Evolutionary conservation across 2,113 vertebrate genomes (phyloP), one percentile per base, ranked within the genome.

Genomic region (Anser brachyrhynchus): DNA sequence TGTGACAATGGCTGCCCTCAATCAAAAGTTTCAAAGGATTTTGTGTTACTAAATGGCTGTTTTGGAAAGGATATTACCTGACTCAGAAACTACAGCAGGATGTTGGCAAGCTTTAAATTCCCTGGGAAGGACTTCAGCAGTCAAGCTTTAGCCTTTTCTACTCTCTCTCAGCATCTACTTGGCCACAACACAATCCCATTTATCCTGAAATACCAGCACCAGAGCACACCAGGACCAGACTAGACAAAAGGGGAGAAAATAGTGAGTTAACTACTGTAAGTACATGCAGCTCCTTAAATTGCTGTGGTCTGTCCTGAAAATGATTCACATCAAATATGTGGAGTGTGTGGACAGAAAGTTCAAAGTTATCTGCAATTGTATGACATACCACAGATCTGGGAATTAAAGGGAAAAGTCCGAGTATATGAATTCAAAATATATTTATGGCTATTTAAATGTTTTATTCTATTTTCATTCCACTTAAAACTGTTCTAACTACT

Each of bases 61-160:
- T 92, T 79, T 74, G 67, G 78, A 94, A 94, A 76, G 71, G 75
- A n/a, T 70, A 76, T 83, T 90, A 89, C 87, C 78, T 92, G 89
- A 84, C 66, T 87, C 39, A 65, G 66, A 97, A 92, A 73, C 76
- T 76, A 62, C 74, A 94, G 82, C 54, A 90, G 71, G 78, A 76
- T 84, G 23, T 55, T 95, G 87, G 89, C 91, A 93, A 82, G 70
- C 44, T 80, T 26, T 69, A 73, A 49, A 9, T 79, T 85, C 39
- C 54, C 70, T 78, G 80, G 78, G 66, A 31, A 79, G 44, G 61
- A 69, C 66, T 93, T 94, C 92, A 76, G 59, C 71, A 58, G 62
- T 41, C 44, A 72, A 85, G 41, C 14, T 54, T 73, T 52, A 78
- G 62, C 28, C 58, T 87, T 89, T 92, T 66, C 33, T 87, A 64